Conservation (phyloP, 2,113 vertebrate species). For the Lasiurus borealis region DNA sequence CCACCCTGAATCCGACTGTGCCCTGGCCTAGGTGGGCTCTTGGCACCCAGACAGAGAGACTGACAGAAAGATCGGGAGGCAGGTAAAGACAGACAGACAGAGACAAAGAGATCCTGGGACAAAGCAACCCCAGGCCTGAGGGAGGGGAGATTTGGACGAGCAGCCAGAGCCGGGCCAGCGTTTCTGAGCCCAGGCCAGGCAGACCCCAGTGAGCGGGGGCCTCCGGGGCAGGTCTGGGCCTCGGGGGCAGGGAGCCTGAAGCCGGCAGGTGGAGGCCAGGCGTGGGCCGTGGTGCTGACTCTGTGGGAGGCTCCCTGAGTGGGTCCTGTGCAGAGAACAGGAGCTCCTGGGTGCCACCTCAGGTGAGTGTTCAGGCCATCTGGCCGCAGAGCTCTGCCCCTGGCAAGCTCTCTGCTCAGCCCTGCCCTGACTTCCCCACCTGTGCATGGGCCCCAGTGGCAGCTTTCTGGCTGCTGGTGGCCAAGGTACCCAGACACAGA, state of each 20-base stretch:
- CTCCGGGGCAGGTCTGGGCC: neutral
- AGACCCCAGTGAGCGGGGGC: accelerated
- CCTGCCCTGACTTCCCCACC: neutral
- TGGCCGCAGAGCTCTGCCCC: neutral
- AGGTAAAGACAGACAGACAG: neutral
- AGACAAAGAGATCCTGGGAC: accelerated
- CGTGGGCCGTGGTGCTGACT: accelerated
- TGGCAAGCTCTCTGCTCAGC: neutral
- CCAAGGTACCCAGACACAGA: neutral
- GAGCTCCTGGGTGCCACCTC: neutral
- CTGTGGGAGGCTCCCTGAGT: neutral
- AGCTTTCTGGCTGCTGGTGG: neutral
- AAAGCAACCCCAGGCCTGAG: no score
- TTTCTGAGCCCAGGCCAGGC: neutral
- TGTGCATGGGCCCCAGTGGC: neutral
- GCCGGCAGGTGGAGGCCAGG: accelerated
- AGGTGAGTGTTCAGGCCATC: neutral
- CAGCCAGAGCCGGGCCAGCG: accelerated
- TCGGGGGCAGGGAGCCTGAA: accelerated
- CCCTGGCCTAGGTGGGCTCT: neutral
- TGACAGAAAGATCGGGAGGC: neutral
- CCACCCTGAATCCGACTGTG: accelerated
- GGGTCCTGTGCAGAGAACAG: neutral
- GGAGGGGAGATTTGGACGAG: neutral
- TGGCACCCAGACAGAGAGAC: neutral